Evolutionary conservation across 2,888 invertebrate genomes (phyloP).

Genomic region (Leptogaster cylindrica): DNA sequence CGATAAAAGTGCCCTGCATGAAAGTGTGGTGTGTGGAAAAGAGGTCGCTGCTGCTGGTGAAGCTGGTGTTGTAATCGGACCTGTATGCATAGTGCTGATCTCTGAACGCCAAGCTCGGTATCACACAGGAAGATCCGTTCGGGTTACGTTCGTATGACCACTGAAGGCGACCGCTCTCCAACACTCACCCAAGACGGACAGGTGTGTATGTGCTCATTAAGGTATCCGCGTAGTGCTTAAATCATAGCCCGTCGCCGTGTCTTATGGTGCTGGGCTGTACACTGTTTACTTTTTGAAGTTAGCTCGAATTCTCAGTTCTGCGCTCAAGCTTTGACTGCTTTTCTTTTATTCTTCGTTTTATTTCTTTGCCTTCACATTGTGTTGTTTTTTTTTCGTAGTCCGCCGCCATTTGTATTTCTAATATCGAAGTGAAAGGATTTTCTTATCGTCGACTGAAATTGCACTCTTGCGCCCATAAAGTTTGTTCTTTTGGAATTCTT

Average conservation of each 20-base stretch:
- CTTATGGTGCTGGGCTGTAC: constrained; percentile 15
- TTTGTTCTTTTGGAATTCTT: too few relatives aligned
- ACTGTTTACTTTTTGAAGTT: constrained; percentile 34
- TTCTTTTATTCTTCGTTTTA: constrained; percentile 5
- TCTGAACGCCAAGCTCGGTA: not conserved
- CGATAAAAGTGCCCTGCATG: not conserved
- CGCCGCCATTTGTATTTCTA: constrained; percentile 30
- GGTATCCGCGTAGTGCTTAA: not conserved
- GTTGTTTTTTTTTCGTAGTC: constrained; percentile 5
- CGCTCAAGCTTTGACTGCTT: too few relatives aligned
- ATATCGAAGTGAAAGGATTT: constrained; percentile 38
- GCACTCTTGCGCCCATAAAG: too few relatives aligned
- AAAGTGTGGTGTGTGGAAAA: constrained; percentile 29
- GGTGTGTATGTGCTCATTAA: constrained; percentile 35
- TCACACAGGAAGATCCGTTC: constrained; percentile 27
- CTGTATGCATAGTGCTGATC: not conserved
- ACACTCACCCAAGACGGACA: constrained; percentile 26
- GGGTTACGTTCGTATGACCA: constrained; percentile 17
- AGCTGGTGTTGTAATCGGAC: not conserved
- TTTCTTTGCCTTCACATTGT: too few relatives aligned
- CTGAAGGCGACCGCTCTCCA: constrained; percentile 22
- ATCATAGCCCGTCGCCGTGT: not conserved
- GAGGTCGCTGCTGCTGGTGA: constrained; percentile 18
- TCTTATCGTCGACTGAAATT: not conserved
- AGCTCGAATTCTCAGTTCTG: constrained; percentile 32